Conservation (phyloP, 2,888 invertebrate genomes). For the Andricus curvator region DNA sequence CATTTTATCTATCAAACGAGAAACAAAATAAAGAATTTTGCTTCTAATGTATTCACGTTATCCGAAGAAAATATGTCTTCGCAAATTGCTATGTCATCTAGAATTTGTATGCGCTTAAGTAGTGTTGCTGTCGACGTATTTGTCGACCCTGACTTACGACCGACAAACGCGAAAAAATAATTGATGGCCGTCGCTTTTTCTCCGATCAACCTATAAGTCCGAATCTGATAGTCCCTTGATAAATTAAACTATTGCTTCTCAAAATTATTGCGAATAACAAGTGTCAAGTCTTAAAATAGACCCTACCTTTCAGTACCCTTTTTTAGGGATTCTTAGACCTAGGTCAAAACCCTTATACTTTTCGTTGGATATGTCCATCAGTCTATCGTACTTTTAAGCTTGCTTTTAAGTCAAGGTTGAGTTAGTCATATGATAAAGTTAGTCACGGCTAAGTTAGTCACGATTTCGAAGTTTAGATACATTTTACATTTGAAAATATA, state of each 20-base stretch:
- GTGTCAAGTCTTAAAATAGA: constrained; percentile 4
- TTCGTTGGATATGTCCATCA: neutral
- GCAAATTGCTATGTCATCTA: constrained; percentile 60
- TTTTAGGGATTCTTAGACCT: neutral
- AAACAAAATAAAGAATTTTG: neutral
- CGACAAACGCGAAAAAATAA: constrained; percentile 52
- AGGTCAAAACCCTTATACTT: no score
- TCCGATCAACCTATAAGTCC: neutral
- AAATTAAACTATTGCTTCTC: constrained; percentile 8
- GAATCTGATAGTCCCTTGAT: constrained; percentile 28
- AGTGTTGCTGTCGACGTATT: constrained; percentile 48
- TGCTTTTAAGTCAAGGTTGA: no score
- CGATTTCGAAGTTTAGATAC: no score
- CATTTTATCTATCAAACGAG: neutral
- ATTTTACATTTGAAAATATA: no score
- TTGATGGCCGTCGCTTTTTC: constrained; percentile 24
- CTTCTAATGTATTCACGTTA: neutral
- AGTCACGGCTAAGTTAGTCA: no score
- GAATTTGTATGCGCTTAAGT: constrained; percentile 55
- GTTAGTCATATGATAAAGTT: no score
- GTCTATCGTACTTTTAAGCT: neutral
- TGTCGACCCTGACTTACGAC: constrained; percentile 61
- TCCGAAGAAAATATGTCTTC: constrained; percentile 27
- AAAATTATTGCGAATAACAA: neutral
- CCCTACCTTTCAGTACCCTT: neutral